Percentiles rank a stretch among this genome's conserved stretches.
Evolutionary conservation across 2,888 invertebrate species (phyloP).

Genomic region (Conomelus anceps): DNA sequence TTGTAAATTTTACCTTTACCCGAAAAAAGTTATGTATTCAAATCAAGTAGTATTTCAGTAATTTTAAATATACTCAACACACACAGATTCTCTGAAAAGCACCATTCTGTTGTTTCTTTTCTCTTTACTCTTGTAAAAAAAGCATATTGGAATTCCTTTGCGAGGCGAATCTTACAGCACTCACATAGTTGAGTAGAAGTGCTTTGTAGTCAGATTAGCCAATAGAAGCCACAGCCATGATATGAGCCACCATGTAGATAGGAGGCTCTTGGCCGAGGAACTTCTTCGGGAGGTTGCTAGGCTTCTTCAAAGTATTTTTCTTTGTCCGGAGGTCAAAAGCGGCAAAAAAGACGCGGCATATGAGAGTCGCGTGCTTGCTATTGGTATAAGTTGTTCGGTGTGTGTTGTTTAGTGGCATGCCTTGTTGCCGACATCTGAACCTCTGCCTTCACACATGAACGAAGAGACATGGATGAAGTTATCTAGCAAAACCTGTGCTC

Average conservation of each 20-base stretch:
- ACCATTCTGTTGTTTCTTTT: neutral
- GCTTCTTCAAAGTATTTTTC: too few relatives aligned
- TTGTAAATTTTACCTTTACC: too few relatives aligned
- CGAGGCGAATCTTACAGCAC: neutral
- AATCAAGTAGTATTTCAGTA: neutral
- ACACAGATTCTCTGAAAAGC: neutral
- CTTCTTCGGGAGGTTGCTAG: too few relatives aligned
- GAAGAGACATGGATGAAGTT: neutral
- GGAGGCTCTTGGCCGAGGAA: too few relatives aligned
- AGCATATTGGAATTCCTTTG: neutral
- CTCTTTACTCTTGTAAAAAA: neutral
- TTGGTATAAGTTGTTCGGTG: too few relatives aligned
- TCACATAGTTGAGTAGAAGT: neutral
- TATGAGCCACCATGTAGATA: too few relatives aligned
- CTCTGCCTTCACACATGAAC: neutral
- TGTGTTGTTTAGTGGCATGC: neutral
- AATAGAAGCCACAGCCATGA: neutral
- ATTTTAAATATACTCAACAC: too few relatives aligned
- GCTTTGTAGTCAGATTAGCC: neutral
- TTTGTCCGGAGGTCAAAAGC: too few relatives aligned
- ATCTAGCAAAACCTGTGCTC: neutral
- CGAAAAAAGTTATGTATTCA: too few relatives aligned
- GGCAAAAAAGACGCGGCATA: too few relatives aligned
- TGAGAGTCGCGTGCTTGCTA: too few relatives aligned
- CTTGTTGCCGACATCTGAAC: neutral